A percentile compares a stretch with the other conserved stretches of the same genome.
Evolutionary conservation across 2,797 vertebrate species (phyloP).

Genomic region (Molossus alvarezi): DNA sequence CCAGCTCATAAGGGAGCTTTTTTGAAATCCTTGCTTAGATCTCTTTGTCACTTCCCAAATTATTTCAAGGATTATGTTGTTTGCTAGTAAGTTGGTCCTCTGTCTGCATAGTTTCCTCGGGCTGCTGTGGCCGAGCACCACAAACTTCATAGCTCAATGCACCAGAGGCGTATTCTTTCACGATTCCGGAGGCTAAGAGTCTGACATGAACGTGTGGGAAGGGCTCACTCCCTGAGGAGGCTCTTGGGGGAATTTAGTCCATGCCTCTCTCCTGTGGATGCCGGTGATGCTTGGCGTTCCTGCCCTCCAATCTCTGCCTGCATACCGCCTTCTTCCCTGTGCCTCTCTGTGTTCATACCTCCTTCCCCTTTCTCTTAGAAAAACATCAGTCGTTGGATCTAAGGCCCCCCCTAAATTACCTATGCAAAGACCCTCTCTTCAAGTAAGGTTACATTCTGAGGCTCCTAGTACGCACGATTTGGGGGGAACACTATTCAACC

Average conservation of each 20-base stretch:
- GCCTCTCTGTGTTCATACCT: background rate
- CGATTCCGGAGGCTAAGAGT: background rate
- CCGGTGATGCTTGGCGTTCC: rapidly evolving
- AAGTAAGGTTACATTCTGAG: background rate
- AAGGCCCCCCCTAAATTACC: background rate
- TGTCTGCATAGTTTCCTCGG: background rate
- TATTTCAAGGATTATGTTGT: constrained; percentile 5
- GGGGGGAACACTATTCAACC: too few relatives aligned
- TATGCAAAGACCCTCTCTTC: background rate
- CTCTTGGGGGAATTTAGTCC: rapidly evolving
- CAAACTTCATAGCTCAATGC: background rate
- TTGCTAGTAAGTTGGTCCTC: background rate
- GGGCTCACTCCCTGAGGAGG: rapidly evolving
- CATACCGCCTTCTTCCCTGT: background rate
- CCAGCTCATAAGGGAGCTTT: background rate
- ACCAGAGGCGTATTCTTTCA: background rate
- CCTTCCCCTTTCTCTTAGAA: background rate
- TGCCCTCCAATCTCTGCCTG: background rate
- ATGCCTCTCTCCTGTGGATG: background rate
- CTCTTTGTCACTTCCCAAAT: background rate
- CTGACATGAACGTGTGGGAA: background rate
- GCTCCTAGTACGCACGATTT: background rate
- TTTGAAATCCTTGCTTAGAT: constrained; percentile 32
- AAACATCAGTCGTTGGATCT: background rate
- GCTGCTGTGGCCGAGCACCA: background rate